Evolutionary conservation across 92 coral and sea anemone genomes (phyloP).

Genomic region (Epizoanthus illoricatus): DNA sequence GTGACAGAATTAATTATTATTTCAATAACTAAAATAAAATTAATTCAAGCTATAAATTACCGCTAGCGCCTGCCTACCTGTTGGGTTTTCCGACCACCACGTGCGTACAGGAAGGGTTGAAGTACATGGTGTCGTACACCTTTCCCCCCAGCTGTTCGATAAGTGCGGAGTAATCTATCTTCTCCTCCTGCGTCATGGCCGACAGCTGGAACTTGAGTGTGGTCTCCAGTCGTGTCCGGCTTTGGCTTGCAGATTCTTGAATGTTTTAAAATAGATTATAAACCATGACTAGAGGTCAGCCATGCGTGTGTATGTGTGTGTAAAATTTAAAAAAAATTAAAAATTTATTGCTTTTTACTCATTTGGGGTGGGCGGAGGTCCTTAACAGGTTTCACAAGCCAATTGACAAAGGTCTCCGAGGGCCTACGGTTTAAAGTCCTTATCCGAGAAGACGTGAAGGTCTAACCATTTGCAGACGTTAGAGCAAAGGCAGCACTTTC

Average conservation of each 20-base stretch:
- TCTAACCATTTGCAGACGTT: too few relatives aligned
- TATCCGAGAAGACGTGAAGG: too few relatives aligned
- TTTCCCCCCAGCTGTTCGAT: conserved; percentile 91
- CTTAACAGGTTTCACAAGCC: too few relatives aligned
- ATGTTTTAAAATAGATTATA: background rate
- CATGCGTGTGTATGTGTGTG: background rate
- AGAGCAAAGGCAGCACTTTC: too few relatives aligned
- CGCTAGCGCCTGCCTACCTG: conserved; percentile 56
- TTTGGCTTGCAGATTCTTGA: conserved; percentile 19
- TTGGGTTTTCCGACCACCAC: conserved; percentile 88
- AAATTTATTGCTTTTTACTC: too few relatives aligned
- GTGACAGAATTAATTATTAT: too few relatives aligned
- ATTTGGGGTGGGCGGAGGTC: too few relatives aligned
- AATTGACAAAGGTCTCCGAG: too few relatives aligned
- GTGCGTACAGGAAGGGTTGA: conserved; percentile 84
- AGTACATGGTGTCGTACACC: conserved; percentile 80
- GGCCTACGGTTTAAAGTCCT: too few relatives aligned
- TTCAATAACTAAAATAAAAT: too few relatives aligned
- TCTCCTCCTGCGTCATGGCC: conserved; percentile 92
- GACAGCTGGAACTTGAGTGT: conserved; percentile 83
- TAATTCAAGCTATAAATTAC: background rate
- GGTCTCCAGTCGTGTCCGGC: conserved; percentile 44
- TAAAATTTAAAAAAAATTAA: too few relatives aligned
- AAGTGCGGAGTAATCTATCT: conserved; percentile 86
- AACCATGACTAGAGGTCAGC: background rate